Conservation (phyloP, 2,797 vertebrate species). For the Miichthys miiuy region DNA sequence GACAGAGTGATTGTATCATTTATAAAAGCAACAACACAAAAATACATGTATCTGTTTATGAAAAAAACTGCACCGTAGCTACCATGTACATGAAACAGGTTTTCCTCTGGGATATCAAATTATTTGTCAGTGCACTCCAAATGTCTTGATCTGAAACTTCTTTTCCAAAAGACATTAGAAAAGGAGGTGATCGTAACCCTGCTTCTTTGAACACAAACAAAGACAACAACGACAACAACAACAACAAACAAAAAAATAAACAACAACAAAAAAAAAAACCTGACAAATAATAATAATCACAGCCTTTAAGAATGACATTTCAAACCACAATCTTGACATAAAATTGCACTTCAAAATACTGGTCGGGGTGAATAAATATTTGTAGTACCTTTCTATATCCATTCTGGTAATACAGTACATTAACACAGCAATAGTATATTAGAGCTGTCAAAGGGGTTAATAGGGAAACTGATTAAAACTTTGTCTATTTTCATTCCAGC, state of each 20-base stretch:
- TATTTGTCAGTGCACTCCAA: conserved; percentile 71
- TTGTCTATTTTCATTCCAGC: conserved; percentile 80
- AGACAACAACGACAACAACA: conserved; percentile 50
- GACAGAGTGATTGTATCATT: conserved; percentile 77
- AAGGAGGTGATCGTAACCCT: conserved; percentile 70
- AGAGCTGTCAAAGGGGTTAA: conserved; percentile 71
- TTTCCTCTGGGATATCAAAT: conserved; percentile 66
- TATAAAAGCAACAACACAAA: conserved; percentile 81
- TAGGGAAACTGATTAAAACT: conserved; percentile 69
- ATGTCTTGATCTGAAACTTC: conserved; percentile 57
- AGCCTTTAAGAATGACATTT: conserved; percentile 88
- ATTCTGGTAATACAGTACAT: conserved; percentile 82
- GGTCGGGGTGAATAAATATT: conserved; percentile 80
- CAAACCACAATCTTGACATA: conserved; percentile 87
- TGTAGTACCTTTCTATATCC: conserved; percentile 77
- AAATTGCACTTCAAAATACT: conserved; percentile 86
- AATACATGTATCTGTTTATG: conserved; percentile 75
- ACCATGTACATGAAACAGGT: conserved; percentile 67
- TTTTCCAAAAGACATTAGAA: conserved; percentile 55
- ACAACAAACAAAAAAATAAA: conserved; percentile 16
- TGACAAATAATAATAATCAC: conserved; percentile 78
- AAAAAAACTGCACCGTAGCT: conserved; percentile 71
- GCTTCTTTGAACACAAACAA: conserved; percentile 70
- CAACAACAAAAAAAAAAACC: conserved; percentile 37
- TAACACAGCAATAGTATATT: conserved; percentile 79